phyloP scores from a whole-genome alignment of 2,888 invertebrate genomes.

The Platycnemis pennipes region DNA sequence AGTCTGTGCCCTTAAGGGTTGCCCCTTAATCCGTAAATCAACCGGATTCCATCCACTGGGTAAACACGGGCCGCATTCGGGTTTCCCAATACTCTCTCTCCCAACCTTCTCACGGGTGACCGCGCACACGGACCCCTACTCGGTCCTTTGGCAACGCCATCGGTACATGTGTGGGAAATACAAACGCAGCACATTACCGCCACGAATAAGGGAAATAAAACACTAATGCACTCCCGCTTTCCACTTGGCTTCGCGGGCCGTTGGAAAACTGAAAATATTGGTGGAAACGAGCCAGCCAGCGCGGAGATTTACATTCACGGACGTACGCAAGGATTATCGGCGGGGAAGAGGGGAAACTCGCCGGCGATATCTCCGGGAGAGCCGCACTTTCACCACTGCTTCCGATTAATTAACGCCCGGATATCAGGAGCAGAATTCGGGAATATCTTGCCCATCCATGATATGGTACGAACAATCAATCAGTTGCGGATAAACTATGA shows the following conservation, averaged over 20 bases:
- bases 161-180: not conserved
- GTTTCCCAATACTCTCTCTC: not conserved
- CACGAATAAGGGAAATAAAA: not conserved
- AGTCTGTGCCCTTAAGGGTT: not conserved
- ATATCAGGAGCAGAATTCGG: too few species aligned
- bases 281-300: not conserved
- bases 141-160: not conserved
- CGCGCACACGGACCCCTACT: not conserved
- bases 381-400: not conserved
- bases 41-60: not conserved
- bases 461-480: too few species aligned
- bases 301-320: not conserved
- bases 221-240: not conserved
- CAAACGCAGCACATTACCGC: not conserved
- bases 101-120: not conserved
- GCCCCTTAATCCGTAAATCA: not conserved
- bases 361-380: not conserved
- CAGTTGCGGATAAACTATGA: too few species aligned
- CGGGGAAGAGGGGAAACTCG: not conserved
- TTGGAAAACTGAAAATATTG: not conserved
- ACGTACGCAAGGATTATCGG: not conserved
- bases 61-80: not conserved
- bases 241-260: not conserved
- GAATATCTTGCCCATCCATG: too few species aligned
- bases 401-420: not conserved